phyloP scores from a whole-genome alignment of 2,888 invertebrate species.

The Petrolisthes manimaculis region DNA sequence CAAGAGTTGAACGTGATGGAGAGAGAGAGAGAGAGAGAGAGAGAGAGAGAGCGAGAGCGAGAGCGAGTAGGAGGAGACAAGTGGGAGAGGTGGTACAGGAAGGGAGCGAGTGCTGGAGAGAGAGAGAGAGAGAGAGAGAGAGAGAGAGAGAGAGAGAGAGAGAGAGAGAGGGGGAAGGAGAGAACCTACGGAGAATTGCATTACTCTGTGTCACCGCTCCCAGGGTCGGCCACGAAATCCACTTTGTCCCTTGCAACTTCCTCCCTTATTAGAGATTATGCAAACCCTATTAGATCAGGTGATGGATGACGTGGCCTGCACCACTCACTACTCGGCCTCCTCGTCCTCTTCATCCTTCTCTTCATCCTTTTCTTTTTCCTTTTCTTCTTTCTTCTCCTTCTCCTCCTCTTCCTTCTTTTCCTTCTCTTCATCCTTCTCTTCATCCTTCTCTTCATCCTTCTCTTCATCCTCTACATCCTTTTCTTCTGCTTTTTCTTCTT shows the following conservation, averaged over 20 bases:
- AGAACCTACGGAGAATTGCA: not conserved
- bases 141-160: not conserved
- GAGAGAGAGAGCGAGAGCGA: not conserved
- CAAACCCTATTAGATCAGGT: conserved; percentile 12
- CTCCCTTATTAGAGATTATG: conserved; percentile 15
- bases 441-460: not conserved
- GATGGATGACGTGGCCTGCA: not conserved
- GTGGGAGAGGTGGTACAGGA: not conserved
- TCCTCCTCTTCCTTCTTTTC: not conserved
- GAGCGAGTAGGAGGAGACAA: not conserved
- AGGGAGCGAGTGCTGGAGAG: not conserved
- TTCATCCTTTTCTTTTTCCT: not conserved
- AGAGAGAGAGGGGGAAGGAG: not conserved
- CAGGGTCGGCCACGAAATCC: conserved; percentile 8
- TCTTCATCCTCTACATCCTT: not conserved
- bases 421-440: not conserved
- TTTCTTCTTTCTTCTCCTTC: not conserved
- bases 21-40: not conserved
- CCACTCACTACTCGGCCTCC: not conserved
- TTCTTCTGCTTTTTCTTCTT: not conserved
- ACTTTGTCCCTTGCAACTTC: conserved; percentile 12
- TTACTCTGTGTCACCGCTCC: conserved; percentile 2
- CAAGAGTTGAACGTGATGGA: not conserved
- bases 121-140: not conserved
- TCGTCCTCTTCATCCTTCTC: not conserved